Base-by-base conservation (phyloP, 2,888 invertebrate genomes). In the Lottia gigantea region DNA sequence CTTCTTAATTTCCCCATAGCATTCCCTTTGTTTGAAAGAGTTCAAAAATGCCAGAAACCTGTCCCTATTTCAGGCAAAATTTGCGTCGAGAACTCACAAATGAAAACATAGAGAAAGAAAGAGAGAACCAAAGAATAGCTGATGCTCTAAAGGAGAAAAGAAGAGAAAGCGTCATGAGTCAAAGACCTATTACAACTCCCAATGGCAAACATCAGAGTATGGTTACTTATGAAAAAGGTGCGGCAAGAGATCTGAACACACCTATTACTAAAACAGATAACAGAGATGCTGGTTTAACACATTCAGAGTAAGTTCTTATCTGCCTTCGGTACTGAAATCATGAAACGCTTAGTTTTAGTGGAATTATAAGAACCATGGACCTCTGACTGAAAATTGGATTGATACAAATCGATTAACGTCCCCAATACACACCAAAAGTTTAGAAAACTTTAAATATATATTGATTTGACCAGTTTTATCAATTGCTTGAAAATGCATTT, bases 221-320 rank as follows among this genome's bases (percentile, higher is more conserved):
- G 85, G 86, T 86, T 31, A 80, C 80, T 8, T 86, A 87, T 70
- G 84, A 83, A 63, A 84, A 84, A 64, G 85, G 84, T 0, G 74
- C 78, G 8, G 79, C 80, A 6, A 69, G 83, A 45, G 80, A 79
- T n/a, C 68, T 82, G 15, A 73, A 74, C 8, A 78, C 76, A 2
- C 71, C 75, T n/a, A 78, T 76, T 16, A 76, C 73, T 23, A 77
- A 78, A 62, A 73, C 71, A 8, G 86, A 86, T 73, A 80, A 78
- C 49, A 76, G 86, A 72, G 83, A 81, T 61, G 75, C 79, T 11
- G 86, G 86, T 2, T 74, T 84, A 15, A 74, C 78, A 1, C 85
- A 85, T 61, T 80, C 82, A 7, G 79, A 82, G 86, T 85, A 74
- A 74, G 83, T 78, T 16, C 1, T 14, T 14, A n/a, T 47, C 8